A percentile compares a stretch with the other conserved stretches of the same genome.
Conservation (phyloP, 2,797 vertebrate species). For the Thaleichthys pacificus region DNA sequence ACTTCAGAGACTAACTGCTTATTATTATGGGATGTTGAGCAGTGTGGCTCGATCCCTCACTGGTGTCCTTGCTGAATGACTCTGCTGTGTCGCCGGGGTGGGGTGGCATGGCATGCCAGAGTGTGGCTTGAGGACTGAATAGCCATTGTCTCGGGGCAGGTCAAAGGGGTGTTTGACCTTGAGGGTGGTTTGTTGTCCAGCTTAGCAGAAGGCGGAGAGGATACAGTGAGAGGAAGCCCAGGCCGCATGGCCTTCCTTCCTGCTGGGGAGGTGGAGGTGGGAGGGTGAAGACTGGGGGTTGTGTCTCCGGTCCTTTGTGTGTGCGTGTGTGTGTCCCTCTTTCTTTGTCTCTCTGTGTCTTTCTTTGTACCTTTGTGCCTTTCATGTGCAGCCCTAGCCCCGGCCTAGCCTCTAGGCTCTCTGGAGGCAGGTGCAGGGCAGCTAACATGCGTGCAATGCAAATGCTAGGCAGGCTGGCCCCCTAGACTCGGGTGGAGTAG, state of each 20-base stretch:
- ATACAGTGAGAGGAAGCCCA: constrained; percentile 54
- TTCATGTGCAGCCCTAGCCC: constrained; percentile 5
- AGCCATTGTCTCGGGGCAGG: constrained; percentile 55
- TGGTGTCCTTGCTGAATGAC: not conserved
- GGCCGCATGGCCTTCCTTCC: constrained; percentile 46
- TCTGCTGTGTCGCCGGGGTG: not conserved
- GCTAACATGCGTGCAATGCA: constrained; percentile 35
- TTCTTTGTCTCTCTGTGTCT: not conserved
- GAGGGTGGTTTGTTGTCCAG: constrained; percentile 43
- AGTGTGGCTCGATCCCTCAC: not conserved
- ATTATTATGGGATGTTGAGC: constrained; percentile 37
- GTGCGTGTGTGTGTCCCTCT: not conserved
- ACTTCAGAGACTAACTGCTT: not conserved
- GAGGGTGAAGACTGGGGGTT: not conserved
- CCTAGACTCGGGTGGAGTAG: constrained; percentile 9
- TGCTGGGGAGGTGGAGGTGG: not conserved
- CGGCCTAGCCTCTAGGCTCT: constrained; percentile 4
- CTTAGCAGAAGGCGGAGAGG: constrained; percentile 42
- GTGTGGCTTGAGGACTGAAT: constrained; percentile 32
- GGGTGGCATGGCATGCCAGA: not conserved
- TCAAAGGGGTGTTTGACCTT: constrained; percentile 42
- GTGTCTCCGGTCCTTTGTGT: not conserved
- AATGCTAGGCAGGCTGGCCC: constrained; percentile 51
- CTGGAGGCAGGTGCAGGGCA: constrained; percentile 42
- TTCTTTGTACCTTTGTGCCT: not conserved